phyloP scores from a whole-genome alignment of 2,888 invertebrate genomes.

The Trissonchulus sp. region DNA sequence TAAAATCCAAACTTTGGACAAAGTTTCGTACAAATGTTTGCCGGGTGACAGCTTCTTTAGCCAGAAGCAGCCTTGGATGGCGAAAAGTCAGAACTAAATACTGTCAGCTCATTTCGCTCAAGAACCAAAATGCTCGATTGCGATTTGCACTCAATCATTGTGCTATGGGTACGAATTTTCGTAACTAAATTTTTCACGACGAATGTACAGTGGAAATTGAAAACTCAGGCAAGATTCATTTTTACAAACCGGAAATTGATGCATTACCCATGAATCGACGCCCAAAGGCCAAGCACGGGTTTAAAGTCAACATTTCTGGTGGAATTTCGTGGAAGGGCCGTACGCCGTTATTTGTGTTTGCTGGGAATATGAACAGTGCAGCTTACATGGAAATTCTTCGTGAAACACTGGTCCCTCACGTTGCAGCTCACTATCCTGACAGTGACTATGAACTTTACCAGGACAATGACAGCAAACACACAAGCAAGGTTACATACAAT shows the following conservation, averaged over 20 bases:
- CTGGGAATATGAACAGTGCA: background rate
- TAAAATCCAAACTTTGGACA: background rate
- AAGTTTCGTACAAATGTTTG: background rate
- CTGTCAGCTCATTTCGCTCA: background rate
- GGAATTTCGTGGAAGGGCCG: background rate
- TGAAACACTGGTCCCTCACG: background rate
- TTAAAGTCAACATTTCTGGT: background rate
- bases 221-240: background rate
- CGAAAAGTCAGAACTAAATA: background rate
- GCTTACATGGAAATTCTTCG: background rate
- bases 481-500: background rate
- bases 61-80: background rate
- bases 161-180: background rate
- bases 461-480: background rate
- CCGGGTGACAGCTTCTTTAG: background rate
- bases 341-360: background rate
- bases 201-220: background rate
- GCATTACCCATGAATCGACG: background rate
- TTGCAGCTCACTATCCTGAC: background rate
- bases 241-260: background rate
- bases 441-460: background rate
- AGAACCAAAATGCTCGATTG: background rate
- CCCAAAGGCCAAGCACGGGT: background rate
- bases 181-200: background rate
- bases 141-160: background rate